Evolutionary conservation across 2,888 invertebrate species (phyloP), one percentile per base, ranked within the genome.

Genomic region (Nomada hirtipes): DNA sequence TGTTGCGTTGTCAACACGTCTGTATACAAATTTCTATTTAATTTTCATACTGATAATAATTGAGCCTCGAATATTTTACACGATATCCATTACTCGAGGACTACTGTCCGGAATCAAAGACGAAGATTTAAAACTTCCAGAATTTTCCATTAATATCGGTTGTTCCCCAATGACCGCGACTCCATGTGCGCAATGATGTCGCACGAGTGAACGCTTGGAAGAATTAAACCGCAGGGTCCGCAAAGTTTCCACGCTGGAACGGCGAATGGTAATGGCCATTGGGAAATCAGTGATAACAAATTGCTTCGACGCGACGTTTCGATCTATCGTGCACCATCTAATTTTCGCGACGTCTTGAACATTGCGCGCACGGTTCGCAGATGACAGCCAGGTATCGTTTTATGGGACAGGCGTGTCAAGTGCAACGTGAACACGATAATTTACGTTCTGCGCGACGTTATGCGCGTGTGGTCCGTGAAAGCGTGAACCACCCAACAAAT

Each of bases 221-320:
- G 10, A 42, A 60, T 4, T 3, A 15, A 53, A 67, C 44, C 4
- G 53, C 26, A 23, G 29, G 20, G 29, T 60, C 60, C 2, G 44
- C 29, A 44, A 60, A 53, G 29, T 53, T 53, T 47, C 29, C 13
- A 7, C 26, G 0, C 2, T 0, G 36, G 26, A 47, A 59, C 50
- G 26, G n/a, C 36, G 55, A 69, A 78, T 68, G 42, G 15, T 57
- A 63, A 78, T 52, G 47, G 50, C 68, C 63, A 68, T 18, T 75
- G 76, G 76, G 76, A 78, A 78, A 78, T 78, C 76, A 78, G 50
- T 15, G 23, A 23, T 36, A 53, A 76, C 78, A 69, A 76, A 78
- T 68, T 68, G 61, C 53, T 50, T 67, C 61, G 23, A 73, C 26
- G 26, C 26, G 26, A 26, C 26, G 65, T 63, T 75, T 67, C 42